A percentile compares a stretch with the other conserved stretches of the same genome.
Conservation (phyloP, 2,888 invertebrate genomes). For the Lumbricus terrestris region DNA sequence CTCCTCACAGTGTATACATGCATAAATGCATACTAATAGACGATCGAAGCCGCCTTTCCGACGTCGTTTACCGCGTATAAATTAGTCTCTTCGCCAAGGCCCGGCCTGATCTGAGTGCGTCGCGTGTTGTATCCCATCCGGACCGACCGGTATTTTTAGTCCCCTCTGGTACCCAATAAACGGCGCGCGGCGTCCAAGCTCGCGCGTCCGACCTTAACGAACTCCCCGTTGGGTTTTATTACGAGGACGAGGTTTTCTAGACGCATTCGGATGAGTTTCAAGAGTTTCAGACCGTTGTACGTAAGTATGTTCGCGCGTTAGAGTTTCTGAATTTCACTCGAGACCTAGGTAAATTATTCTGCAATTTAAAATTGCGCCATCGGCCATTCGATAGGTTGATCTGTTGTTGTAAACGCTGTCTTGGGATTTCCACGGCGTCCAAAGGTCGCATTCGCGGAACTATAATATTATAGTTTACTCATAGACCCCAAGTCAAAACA, state of each 20-base stretch:
- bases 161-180: not conserved
- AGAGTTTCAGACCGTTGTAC: not conserved
- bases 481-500: too few species aligned
- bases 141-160: not conserved
- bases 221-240: not conserved
- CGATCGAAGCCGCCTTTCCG: not conserved
- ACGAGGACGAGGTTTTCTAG: not conserved
- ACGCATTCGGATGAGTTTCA: not conserved
- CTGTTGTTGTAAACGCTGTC: too few species aligned
- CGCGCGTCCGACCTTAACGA: not conserved
- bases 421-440: too few species aligned
- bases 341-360: not conserved
- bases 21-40: constrained; percentile 14
- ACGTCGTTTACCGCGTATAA: constrained; percentile 15
- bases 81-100: constrained; percentile 7
- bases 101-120: not conserved
- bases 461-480: too few species aligned
- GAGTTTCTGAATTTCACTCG: not conserved
- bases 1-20: constrained; percentile 7
- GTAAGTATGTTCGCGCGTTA: not conserved
- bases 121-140: not conserved
- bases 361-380: too few species aligned
- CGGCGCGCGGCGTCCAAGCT: not conserved
- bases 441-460: too few species aligned
- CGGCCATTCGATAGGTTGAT: too few species aligned